Percentiles rank a stretch among this genome's conserved stretches.
These are phyloP conservation scores for Beroe ovata DNA, from an alignment of 37 sponge, comb jelly and placozoan species.

Conservation along the genomic window DNA sequence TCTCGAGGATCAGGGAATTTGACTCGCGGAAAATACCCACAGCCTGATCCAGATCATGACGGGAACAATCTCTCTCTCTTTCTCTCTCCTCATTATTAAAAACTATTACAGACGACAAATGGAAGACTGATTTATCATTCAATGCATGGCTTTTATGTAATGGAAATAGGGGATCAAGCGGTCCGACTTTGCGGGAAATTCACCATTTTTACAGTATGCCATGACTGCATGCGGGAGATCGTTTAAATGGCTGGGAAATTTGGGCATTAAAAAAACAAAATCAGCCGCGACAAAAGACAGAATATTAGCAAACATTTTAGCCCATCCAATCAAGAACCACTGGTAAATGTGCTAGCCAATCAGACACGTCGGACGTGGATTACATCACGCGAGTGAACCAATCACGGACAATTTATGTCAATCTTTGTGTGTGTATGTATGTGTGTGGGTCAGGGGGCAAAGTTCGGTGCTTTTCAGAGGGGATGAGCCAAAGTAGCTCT, in stretches of 20 bases:
- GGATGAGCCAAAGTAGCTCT: neutral
- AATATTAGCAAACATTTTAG: slow-evolving; percentile 30
- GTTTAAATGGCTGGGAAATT: slow-evolving; percentile 37
- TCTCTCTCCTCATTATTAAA: neutral
- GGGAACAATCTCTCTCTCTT: too few relatives aligned
- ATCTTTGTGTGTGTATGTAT: too few relatives aligned
- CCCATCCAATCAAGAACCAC: slow-evolving; percentile 43
- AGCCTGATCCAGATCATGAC: too few relatives aligned
- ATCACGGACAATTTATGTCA: neutral
- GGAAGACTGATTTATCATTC: slow-evolving; percentile 37
- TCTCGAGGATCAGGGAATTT: too few relatives aligned
- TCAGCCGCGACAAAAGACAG: slow-evolving; percentile 15
- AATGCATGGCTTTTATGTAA: neutral
- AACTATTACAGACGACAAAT: slow-evolving; percentile 57
- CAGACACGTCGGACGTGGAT: neutral
- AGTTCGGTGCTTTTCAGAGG: neutral
- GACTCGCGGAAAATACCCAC: too few relatives aligned
- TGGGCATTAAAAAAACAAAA: slow-evolving; percentile 41
- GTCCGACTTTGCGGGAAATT: slow-evolving; percentile 53
- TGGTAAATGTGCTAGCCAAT: neutral
- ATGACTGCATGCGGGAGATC: too few relatives aligned
- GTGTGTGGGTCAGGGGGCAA: neutral
- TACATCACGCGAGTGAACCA: neutral
- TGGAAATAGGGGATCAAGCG: too few relatives aligned
- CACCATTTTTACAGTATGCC: slow-evolving; percentile 43